Evolutionary conservation across 2,797 vertebrate species (phyloP).

Genomic region (Heliangelus exortis): DNA sequence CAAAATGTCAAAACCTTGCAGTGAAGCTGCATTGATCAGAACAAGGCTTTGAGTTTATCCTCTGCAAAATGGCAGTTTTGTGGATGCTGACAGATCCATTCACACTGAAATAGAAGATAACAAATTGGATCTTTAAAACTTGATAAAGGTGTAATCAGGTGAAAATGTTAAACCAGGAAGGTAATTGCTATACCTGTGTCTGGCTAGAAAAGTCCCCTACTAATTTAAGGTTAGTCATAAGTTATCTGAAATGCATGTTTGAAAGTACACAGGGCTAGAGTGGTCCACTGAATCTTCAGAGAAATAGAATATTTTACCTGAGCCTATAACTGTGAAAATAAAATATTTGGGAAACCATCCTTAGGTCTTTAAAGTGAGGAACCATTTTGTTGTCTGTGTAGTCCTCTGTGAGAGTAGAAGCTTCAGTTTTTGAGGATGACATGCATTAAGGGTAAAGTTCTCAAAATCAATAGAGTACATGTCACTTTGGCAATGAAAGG

Average conservation of each 20-base stretch:
- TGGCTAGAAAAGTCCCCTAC: background rate
- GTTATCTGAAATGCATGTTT: background rate
- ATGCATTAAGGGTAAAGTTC: background rate
- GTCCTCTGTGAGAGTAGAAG: background rate
- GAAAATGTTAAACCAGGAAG: background rate
- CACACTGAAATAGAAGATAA: background rate
- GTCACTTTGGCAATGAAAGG: background rate
- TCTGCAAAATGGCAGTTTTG: background rate
- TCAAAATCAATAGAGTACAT: background rate
- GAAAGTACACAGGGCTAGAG: background rate
- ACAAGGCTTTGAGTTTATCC: background rate
- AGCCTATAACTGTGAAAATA: background rate
- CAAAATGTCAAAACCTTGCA: background rate
- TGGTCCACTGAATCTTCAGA: background rate
- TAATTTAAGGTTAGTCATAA: background rate
- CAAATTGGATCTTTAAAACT: background rate
- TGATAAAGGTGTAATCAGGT: background rate
- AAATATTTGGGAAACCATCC: background rate
- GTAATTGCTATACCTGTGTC: background rate
- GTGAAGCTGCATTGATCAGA: background rate
- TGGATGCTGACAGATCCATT: background rate
- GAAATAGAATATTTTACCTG: background rate
- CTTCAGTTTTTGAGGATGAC: background rate
- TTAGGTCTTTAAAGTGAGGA: background rate
- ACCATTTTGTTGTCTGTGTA: background rate